A percentile compares a stretch with the other conserved stretches of the same genome.
Conservation (phyloP, 1,140 invertebrate species). For the Drosophila asahinai region DNA sequence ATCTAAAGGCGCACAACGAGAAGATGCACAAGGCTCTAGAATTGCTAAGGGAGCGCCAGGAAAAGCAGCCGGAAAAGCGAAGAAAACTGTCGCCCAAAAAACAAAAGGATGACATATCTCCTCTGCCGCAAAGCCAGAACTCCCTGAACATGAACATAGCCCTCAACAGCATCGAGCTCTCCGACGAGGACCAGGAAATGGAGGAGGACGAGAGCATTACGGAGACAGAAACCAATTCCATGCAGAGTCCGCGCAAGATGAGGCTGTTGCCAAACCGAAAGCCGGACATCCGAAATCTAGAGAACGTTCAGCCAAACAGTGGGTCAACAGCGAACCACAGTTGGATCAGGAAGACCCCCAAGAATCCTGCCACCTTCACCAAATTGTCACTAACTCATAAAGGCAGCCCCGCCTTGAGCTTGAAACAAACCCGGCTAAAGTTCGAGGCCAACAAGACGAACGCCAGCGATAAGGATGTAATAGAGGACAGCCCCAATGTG, state of each 20-base stretch:
- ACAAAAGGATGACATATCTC: constrained; percentile 38
- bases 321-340: background rate
- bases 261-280: constrained; percentile 26
- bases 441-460: constrained; percentile 39
- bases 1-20: constrained; percentile 47
- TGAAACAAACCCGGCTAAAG: constrained; percentile 67
- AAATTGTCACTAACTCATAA: constrained; percentile 60
- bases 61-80: constrained; percentile 50
- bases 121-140: constrained; percentile 54
- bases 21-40: constrained; percentile 57
- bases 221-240: constrained; percentile 46
- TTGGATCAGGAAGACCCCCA: constrained; percentile 55
- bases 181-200: constrained; percentile 46
- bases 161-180: constrained; percentile 54
- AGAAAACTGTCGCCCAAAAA: constrained; percentile 55
- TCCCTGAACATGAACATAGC: constrained; percentile 76
- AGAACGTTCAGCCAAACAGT: constrained; percentile 52
- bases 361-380: constrained; percentile 27
- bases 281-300: constrained; percentile 30
- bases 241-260: constrained; percentile 54
- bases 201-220: constrained; percentile 63
- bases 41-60: constrained; percentile 33
- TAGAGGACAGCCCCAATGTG: constrained; percentile 70
- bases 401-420: constrained; percentile 11
- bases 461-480: constrained; percentile 55